Evolutionary conservation across 2,888 invertebrate genomes (phyloP), one percentile per base, ranked within the genome.

Genomic region (Gandaritis pyraliata): DNA sequence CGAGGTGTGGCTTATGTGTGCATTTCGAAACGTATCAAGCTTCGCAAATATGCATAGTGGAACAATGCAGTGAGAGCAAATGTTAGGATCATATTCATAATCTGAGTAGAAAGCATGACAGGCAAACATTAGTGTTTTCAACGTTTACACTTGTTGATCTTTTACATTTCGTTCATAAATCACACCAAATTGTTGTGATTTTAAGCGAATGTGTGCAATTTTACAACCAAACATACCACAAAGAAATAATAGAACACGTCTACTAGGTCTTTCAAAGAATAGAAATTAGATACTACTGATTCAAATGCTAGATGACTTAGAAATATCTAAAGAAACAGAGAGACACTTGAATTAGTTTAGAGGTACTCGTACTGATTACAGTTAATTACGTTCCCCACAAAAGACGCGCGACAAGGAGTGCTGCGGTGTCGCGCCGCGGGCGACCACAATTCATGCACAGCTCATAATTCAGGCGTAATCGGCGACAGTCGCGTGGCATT

Each of bases 381-480:
- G 69, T 62, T 67, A 69, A 67, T 69, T 66, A 64, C 46, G 45
- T 13, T 15, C 29, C 30, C 29, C 16, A 62, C 64, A 64, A 64
- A 62, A 64, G 64, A 64, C 39, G 66, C 56, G 69, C 66, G 56
- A 66, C 66, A 69, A 68, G 68, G 64, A 63, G 63, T 57, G 60
- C 48, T 48, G 48, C 15, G 38, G 51, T 38, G 47, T 29, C 64
- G 71, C 30, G 48, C 82, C 79, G 81, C 81, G 76, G 78, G 81
- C 82, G 66, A 77, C 78, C 80, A 79, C 79, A 78, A 81, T 81
- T 81, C 81, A 80, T 79, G 74, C 78, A 81, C 77, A 76, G 77
- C 81, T 85, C 86, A 87, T 89, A 87, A 88, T 78, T 89, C 87
- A 88, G 75, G 74, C 74, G 82, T 86, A 87, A 85, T 88, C 86